A percentile compares a stretch with the other conserved stretches of the same genome.
phyloP scores from a whole-genome alignment of 2,888 invertebrate genomes.

The Dasysyrphus tricinctus region DNA sequence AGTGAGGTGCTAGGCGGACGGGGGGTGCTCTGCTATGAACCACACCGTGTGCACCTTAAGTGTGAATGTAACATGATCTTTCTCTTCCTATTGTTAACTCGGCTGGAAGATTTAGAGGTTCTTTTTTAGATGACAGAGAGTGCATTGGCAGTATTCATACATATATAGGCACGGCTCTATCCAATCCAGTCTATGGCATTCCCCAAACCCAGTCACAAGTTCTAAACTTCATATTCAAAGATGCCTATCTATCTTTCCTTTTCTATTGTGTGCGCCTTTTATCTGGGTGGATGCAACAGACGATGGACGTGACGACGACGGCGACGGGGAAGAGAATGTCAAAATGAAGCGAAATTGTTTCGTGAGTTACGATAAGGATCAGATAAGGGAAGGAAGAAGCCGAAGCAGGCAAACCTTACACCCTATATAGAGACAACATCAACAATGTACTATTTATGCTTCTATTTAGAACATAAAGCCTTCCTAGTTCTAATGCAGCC shows the following conservation, averaged over 20 bases:
- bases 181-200: constrained; percentile 14
- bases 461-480: constrained; percentile 49
- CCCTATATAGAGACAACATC: constrained; percentile 63
- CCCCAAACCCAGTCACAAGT: constrained; percentile 50
- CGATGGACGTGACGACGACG: not conserved
- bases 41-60: constrained; percentile 58
- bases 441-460: constrained; percentile 54
- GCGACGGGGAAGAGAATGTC: constrained; percentile 36
- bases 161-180: not conserved
- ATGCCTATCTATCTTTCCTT: constrained; percentile 65
- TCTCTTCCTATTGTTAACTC: constrained; percentile 63
- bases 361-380: constrained; percentile 73
- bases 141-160: constrained; percentile 50
- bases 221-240: constrained; percentile 56
- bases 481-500: constrained; percentile 40
- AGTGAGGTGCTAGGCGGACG: constrained; percentile 17
- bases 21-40: constrained; percentile 25
- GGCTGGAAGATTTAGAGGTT: constrained; percentile 64
- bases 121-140: constrained; percentile 63
- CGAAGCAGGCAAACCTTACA: constrained; percentile 56
- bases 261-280: constrained; percentile 62
- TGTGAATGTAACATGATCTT: constrained; percentile 74
- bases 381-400: constrained; percentile 61
- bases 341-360: constrained; percentile 71
- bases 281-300: constrained; percentile 30